Evolutionary conservation across 1,140 invertebrate species (phyloP), one percentile per base, ranked within the genome.

Genomic region (Ceratitis capitata): DNA sequence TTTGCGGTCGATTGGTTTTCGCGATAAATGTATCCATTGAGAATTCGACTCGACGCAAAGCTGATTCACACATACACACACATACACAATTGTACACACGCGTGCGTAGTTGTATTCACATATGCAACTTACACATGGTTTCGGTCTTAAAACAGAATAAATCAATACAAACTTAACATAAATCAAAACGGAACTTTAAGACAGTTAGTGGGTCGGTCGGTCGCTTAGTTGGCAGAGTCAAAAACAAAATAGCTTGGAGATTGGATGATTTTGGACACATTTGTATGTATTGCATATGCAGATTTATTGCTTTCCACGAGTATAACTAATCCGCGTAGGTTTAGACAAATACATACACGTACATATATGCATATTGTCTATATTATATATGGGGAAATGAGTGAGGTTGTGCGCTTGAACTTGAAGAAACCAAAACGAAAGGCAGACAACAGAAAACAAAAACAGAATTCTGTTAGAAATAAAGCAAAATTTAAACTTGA

Each of bases 1-100:
- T 78, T 47, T 45, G 69, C 39, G 69, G 69, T 78, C 69, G 39
- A 78, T 78, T 78, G 69, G 69, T 78, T 78, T 78, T 47, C 69
- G 69, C 69, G 42, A 78, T 78, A 45, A 78, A 26, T 78, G 69
- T 45, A 45, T 78, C 39, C 39, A 45, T 1, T 26, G 69, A 78
- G 69, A 78, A 78, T 26, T 78, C 19, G n/a, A 19, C 32, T 61
- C n/a, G 9, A 78, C 32, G 42, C n/a, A 78, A 78, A 23, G 69
- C 42, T 61, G 39, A 9, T 12, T 14, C 53, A 26, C 5, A 61
- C 51, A 53, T 14, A 14, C 51, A 19, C 5, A 10, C 51, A 53
- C 5, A 64, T 32, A 39, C 32, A 39, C 69, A 19, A 32, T 19
- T n/a, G 16, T 32, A 12, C 16, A 74, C 7, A 19, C 64, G 35